These are phyloP conservation scores for Eucera pruinosa DNA, from an alignment of 2,888 invertebrate species.

Conservation along the genomic window DNA sequence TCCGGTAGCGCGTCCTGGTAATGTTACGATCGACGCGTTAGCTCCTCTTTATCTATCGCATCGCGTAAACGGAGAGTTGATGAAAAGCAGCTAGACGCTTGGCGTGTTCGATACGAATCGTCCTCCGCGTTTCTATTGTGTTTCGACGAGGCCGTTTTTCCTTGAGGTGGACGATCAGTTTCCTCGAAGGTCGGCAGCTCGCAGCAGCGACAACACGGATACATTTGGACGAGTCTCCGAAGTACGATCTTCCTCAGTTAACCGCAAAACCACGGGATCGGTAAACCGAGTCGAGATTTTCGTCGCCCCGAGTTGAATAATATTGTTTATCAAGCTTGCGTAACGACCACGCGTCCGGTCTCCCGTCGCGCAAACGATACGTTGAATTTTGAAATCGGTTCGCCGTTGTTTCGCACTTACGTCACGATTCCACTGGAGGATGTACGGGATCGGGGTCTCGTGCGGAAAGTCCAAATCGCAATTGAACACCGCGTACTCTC, in stretches of 20 bases:
- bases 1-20: too few relatives aligned
- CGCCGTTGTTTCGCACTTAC: conserved; percentile 86
- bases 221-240: conserved; percentile 5
- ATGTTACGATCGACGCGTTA: too few relatives aligned
- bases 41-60: too few relatives aligned
- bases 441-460: conserved; percentile 93
- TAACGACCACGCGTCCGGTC: conserved; percentile 13
- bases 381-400: too few relatives aligned
- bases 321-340: conserved; percentile 34
- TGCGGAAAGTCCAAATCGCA: conserved; percentile 95
- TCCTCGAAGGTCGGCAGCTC: background rate
- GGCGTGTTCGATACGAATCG: too few relatives aligned
- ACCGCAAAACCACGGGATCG: conserved; percentile 51
- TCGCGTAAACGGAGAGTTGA: too few relatives aligned
- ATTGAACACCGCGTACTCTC: conserved; percentile 92
- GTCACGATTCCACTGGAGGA: conserved; percentile 95
- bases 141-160: conserved; percentile 2
- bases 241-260: conserved; percentile 9
- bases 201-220: conserved; percentile 7
- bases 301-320: too few relatives aligned
- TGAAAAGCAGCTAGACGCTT: too few relatives aligned
- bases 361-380: too few relatives aligned
- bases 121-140: too few relatives aligned
- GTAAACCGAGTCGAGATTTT: conserved; percentile 12
- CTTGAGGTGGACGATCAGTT: conserved; percentile 24